Evolutionary conservation across 2,113 vertebrate species (phyloP).

Genomic region (Aptenodytes forsteri): DNA sequence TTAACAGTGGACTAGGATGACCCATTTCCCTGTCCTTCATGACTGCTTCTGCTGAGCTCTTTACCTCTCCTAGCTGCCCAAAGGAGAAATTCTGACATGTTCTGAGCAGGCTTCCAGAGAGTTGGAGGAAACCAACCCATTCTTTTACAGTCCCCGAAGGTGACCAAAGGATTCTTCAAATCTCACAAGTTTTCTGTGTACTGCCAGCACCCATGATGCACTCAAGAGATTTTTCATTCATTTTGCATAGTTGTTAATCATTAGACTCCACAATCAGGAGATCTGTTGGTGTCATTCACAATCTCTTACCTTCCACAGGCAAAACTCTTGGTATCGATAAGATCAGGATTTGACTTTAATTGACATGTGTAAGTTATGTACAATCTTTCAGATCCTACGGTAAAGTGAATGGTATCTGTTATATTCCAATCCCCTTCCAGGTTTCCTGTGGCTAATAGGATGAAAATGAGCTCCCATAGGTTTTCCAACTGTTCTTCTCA

Average conservation of each 20-base stretch:
- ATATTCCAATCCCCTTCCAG: not conserved
- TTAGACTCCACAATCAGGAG: not conserved
- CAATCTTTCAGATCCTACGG: not conserved
- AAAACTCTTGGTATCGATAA: not conserved
- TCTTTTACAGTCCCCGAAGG: not conserved
- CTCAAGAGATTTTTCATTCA: not conserved
- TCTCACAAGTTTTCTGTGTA: not conserved
- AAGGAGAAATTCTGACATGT: not conserved
- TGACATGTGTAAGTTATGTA: not conserved
- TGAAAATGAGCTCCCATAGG: not conserved
- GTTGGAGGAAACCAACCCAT: not conserved
- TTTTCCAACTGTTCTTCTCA: not conserved
- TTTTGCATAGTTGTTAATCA: not conserved
- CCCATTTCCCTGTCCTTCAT: slow-evolving; percentile 3
- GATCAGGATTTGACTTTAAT: not conserved
- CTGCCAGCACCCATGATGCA: not conserved
- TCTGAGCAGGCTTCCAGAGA: not conserved
- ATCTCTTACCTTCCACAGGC: not conserved
- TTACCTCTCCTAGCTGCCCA: not conserved
- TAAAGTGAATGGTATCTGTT: not conserved
- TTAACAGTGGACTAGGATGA: slow-evolving; percentile 1
- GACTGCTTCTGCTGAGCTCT: not conserved
- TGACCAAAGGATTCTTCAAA: not conserved
- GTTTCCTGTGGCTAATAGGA: not conserved
- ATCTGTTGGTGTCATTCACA: not conserved